These are phyloP conservation scores for Cyaniris semiargus DNA, from an alignment of 2,888 invertebrate species.

Conservation along the genomic window DNA sequence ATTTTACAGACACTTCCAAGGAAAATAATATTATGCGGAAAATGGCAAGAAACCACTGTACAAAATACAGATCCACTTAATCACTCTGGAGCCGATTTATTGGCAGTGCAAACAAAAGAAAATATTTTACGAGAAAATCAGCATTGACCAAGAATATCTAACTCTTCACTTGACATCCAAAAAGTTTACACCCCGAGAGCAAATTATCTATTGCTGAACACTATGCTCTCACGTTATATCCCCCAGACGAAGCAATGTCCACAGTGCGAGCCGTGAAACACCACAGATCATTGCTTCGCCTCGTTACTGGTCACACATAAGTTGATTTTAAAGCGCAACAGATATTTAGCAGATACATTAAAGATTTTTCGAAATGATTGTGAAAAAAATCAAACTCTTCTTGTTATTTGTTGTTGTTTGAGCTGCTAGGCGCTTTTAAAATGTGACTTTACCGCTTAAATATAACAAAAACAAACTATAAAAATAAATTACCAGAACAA, in stretches of 20 bases:
- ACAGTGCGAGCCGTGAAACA: conserved; percentile 65
- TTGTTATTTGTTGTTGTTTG: background rate
- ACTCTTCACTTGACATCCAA: conserved; percentile 79
- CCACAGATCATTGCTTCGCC: conserved; percentile 60
- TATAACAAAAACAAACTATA: conserved; percentile 42
- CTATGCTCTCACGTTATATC: conserved; percentile 57
- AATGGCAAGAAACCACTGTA: conserved; percentile 12
- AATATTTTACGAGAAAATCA: conserved; percentile 30
- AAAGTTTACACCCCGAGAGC: conserved; percentile 65
- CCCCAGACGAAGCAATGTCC: conserved; percentile 63
- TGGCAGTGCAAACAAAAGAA: conserved; percentile 22
- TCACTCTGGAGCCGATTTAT: background rate
- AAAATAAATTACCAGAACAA: conserved; percentile 45
- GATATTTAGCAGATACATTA: conserved; percentile 30
- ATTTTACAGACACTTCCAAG: background rate
- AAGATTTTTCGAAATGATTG: conserved; percentile 24
- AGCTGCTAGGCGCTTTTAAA: conserved; percentile 43
- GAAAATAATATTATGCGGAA: background rate
- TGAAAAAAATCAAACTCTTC: conserved; percentile 28
- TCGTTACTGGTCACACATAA: conserved; percentile 63
- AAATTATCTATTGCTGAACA: conserved; percentile 53
- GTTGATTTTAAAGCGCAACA: conserved; percentile 29
- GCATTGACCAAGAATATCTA: conserved; percentile 52
- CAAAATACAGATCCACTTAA: background rate
- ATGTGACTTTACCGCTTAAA: conserved; percentile 59